Evolutionary conservation across 2,797 vertebrate genomes (phyloP).

Genomic region (Scolopax rusticola): DNA sequence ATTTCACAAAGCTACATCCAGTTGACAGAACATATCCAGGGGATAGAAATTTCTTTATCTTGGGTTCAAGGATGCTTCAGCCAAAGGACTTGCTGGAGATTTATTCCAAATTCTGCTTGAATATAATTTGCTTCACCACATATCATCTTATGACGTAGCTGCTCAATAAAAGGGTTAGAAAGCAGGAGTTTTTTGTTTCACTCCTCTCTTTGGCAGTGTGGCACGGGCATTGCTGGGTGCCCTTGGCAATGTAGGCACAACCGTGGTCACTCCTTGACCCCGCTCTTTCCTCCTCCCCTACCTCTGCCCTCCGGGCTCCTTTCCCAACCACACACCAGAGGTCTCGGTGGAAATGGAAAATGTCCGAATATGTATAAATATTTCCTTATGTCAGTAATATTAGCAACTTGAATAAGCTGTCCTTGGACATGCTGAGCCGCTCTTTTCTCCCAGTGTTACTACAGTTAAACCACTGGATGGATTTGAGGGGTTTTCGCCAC

Average conservation of each 20-base stretch:
- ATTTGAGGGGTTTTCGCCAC: background rate
- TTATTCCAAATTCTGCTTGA: background rate
- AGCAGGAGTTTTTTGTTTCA: background rate
- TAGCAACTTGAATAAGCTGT: background rate
- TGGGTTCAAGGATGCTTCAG: constrained; percentile 7
- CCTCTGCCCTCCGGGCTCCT: background rate
- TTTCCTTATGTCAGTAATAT: background rate
- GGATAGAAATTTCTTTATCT: background rate
- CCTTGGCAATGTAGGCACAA: background rate
- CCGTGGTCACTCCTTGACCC: background rate
- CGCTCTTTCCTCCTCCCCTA: background rate
- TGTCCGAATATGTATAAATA: background rate
- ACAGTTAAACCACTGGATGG: background rate
- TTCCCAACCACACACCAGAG: background rate
- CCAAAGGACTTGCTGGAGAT: background rate
- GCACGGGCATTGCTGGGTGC: accelerated
- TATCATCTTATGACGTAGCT: background rate
- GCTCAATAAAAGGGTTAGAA: background rate
- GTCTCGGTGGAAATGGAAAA: background rate
- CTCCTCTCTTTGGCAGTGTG: background rate
- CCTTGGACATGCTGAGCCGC: background rate
- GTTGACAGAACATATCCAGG: constrained; percentile 20
- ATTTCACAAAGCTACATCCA: background rate
- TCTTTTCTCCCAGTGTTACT: background rate
- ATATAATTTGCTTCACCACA: background rate